A percentile compares a stretch with the other conserved stretches of the same genome.
These are phyloP conservation scores for Rhinolophus ferrumequinum DNA, from an alignment of 2,113 vertebrate species.

Conservation along the genomic window DNA sequence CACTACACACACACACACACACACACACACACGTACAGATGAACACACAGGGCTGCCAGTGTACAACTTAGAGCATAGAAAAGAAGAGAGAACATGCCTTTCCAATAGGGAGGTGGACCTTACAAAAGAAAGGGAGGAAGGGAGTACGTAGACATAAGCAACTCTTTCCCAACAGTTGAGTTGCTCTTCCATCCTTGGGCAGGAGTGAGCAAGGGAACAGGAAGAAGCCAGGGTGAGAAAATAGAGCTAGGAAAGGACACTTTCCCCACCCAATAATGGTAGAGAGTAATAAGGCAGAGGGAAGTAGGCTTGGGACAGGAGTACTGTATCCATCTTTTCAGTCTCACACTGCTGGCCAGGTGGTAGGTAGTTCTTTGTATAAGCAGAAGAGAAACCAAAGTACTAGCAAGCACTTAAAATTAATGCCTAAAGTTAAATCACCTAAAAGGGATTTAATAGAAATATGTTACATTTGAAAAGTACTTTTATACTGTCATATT, in stretches of 20 bases:
- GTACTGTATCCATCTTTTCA: background rate
- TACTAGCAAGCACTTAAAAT: background rate
- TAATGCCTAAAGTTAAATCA: background rate
- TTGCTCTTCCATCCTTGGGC: background rate
- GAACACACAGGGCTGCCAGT: background rate
- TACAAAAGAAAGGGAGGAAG: background rate
- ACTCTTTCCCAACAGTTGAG: background rate
- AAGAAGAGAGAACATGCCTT: background rate
- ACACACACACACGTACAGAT: too few species aligned
- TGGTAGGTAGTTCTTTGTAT: background rate
- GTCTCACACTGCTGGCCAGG: background rate
- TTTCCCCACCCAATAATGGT: background rate
- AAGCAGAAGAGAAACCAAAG: background rate
- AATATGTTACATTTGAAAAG: background rate
- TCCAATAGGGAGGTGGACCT: background rate
- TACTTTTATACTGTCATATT: background rate
- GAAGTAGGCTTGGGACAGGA: background rate
- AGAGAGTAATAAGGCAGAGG: background rate
- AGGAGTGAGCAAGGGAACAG: background rate
- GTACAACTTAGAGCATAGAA: background rate
- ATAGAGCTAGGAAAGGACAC: background rate
- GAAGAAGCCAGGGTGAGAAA: background rate
- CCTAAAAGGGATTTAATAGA: background rate
- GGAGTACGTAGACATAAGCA: background rate
- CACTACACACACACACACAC: background rate